Percentiles rank a stretch among this genome's conserved stretches.
These are phyloP conservation scores for Trematocara zebra DNA, from an alignment of 2,113 vertebrate species.

Conservation along the genomic window DNA sequence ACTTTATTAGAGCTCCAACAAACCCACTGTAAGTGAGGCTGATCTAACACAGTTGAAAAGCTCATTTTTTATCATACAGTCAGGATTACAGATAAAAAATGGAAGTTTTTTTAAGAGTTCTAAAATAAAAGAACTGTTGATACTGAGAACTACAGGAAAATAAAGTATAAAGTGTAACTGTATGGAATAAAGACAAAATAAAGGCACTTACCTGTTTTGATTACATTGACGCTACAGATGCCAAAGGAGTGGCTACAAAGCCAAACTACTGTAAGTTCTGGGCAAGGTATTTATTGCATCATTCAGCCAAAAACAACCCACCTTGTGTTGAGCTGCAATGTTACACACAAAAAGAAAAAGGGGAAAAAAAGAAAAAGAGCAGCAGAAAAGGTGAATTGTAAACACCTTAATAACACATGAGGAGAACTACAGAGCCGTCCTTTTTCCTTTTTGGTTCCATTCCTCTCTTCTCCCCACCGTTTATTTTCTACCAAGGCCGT, in stretches of 20 bases:
- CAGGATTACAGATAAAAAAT: neutral
- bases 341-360: neutral
- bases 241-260: neutral
- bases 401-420: neutral
- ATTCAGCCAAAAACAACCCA: neutral
- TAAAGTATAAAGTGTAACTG: neutral
- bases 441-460: neutral
- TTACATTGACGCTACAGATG: neutral
- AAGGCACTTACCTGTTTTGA: neutral
- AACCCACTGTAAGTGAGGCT: neutral
- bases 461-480: conserved; percentile 12
- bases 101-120: neutral
- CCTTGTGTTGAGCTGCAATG: neutral
- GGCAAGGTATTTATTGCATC: neutral
- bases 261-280: neutral
- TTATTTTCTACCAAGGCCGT: conserved; percentile 52
- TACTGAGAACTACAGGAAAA: neutral
- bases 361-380: neutral
- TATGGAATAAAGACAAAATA: neutral
- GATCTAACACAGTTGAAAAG: neutral
- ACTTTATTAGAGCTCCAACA: neutral
- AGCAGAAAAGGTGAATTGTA: neutral
- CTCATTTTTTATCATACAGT: neutral
- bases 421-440: neutral
- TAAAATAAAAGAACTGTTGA: neutral